These are phyloP conservation scores for Heliothis peltigera DNA, from an alignment of 2,888 invertebrate genomes.

Conservation along the genomic window DNA sequence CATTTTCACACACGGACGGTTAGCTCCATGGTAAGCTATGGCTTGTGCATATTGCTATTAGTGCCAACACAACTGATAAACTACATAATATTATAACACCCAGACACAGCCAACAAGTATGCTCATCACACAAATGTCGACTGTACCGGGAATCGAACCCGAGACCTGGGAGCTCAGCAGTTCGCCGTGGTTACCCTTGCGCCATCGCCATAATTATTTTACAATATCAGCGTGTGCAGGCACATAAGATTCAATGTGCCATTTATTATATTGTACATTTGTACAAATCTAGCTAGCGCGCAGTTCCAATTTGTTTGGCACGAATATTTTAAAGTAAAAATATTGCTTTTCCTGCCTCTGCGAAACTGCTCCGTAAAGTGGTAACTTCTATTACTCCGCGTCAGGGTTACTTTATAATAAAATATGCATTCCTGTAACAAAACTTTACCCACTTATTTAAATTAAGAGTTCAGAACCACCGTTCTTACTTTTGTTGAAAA, in stretches of 20 bases:
- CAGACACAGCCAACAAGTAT: too few relatives aligned
- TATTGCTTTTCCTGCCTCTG: slow-evolving; percentile 21
- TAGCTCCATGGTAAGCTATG: too few relatives aligned
- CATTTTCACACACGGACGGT: too few relatives aligned
- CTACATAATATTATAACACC: too few relatives aligned
- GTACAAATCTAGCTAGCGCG: slow-evolving; percentile 24
- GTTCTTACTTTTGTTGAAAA: slow-evolving; percentile 1
- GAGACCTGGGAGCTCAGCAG: too few relatives aligned
- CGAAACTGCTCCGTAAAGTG: slow-evolving; percentile 12
- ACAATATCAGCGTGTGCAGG: slow-evolving; percentile 10
- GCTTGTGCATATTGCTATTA: too few relatives aligned
- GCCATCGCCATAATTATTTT: slow-evolving; percentile 3
- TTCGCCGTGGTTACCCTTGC: too few relatives aligned
- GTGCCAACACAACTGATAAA: too few relatives aligned
- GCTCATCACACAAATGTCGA: too few relatives aligned
- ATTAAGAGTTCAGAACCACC: slow-evolving; percentile 35
- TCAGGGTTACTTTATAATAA: slow-evolving; percentile 25
- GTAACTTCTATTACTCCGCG: slow-evolving; percentile 31
- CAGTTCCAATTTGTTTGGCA: slow-evolving; percentile 34
- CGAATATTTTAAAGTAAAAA: slow-evolving; percentile 31
- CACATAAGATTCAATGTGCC: slow-evolving; percentile 12
- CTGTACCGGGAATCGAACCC: too few relatives aligned
- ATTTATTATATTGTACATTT: slow-evolving; percentile 30
- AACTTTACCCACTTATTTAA: slow-evolving; percentile 32
- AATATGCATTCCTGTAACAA: slow-evolving; percentile 35